These are phyloP conservation scores for Condylura cristata DNA, from an alignment of 2,113 vertebrate species.

Conservation along the genomic window DNA sequence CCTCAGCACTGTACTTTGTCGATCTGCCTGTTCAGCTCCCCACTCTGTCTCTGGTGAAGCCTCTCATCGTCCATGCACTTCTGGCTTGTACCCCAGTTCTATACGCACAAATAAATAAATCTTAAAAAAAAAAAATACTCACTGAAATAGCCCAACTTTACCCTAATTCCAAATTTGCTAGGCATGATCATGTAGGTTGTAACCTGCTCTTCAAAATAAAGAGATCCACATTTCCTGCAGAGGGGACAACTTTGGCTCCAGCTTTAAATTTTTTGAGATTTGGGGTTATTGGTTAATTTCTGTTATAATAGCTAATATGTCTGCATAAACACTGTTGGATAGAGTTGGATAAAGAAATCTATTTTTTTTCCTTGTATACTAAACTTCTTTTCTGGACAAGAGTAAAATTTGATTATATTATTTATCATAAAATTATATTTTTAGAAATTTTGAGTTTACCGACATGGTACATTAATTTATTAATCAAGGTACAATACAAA, in stretches of 20 bases:
- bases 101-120: no score
- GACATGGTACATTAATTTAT: not conserved
- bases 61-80: no score
- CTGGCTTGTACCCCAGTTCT: no score
- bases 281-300: not conserved
- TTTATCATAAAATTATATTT: slow-evolving; percentile 8
- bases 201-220: not conserved
- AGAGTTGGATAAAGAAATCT: not conserved
- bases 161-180: not conserved
- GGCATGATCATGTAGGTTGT: not conserved
- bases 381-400: not conserved
- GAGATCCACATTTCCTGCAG: not conserved
- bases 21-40: no score
- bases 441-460: slow-evolving; percentile 32
- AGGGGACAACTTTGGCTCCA: not conserved
- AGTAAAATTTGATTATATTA: not conserved
- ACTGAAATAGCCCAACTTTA: not conserved
- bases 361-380: not conserved
- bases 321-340: not conserved
- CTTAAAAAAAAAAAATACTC: no score
- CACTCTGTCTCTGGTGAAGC: no score
- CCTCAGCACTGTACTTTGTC: no score
- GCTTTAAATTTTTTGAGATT: not conserved
- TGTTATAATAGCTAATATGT: not conserved
- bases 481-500: not conserved